Evolutionary conservation across 2,113 vertebrate species (phyloP).

Genomic region (Cheilinus undulatus): DNA sequence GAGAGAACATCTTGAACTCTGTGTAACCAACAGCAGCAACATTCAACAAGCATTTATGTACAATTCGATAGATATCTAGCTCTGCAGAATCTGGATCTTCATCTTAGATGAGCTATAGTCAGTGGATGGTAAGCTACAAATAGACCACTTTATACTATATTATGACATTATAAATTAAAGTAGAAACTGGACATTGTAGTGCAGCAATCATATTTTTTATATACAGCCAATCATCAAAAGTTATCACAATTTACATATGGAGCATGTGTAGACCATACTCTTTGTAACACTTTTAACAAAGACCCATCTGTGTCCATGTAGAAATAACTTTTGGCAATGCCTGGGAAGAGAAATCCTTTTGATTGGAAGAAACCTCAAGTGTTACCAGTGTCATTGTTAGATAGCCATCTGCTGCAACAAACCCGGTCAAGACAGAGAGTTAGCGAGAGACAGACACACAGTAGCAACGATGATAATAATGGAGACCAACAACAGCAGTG

Average conservation of each 20-base stretch:
- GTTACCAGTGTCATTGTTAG: neutral
- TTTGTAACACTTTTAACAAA: neutral
- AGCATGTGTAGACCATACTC: no score
- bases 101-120: conserved; percentile 40
- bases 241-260: no score
- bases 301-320: neutral
- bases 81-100: conserved; percentile 35
- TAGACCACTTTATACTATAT: conserved; percentile 67
- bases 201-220: conserved; percentile 49
- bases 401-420: neutral
- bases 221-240: no score
- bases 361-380: neutral
- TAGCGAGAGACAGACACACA: neutral
- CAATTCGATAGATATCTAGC: neutral
- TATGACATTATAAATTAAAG: conserved; percentile 59
- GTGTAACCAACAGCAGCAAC: neutral
- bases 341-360: no score
- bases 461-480: neutral
- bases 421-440: neutral
- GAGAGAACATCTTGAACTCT: neutral
- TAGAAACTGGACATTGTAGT: conserved; percentile 47
- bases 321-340: no score
- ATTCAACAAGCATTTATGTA: neutral
- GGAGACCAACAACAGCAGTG: neutral
- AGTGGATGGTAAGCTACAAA: conserved; percentile 44